Evolutionary conservation across 2,888 invertebrate species (phyloP), one percentile per base, ranked within the genome.

Genomic region (Loripinus fragilis): DNA sequence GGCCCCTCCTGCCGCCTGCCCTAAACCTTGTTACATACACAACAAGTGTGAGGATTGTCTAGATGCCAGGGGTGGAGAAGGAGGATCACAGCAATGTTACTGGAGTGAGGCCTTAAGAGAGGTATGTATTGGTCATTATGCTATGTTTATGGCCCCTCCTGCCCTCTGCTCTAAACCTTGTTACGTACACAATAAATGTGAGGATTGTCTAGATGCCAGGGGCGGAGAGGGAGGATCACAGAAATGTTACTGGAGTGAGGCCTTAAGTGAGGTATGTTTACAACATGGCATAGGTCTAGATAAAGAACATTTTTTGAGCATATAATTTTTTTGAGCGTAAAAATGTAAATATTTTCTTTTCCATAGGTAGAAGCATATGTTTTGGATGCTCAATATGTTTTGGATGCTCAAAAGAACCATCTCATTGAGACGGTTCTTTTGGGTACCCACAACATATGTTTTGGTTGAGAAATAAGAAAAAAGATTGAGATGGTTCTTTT

Each of bases 161-260:
- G 88, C 90, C 8, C 90, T 92, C 0, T 95, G 95, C 87, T 95
- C 95, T 0, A 83, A 84, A 8, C 95, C 96, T 20, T 98, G 98
- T 90, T 95, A 96, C 72, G 95, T 95, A 52, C 90, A 95, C 95
- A 85, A 71, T 45, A 96, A 96, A 83, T 98, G 98, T 91, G 95
- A 95, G 41, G 95, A 95, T 8, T 98, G 98, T 89, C 94, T 98
- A 12, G 89, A 91, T 33, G 93, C 94, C 50, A 81, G 90, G 52
- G 94, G 94, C 33, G 96, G 96, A 0, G 97, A 97, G 91, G 96
- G 96, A 0, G 97, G 97, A 12, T 96, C 96, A 88, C 95, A 96
- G 17, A 96, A 97, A 90, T 98, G 98, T 91, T 95, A 96, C 85
- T 98, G 98, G 98, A 98, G 98, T 0, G 96, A 96, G 0, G 96